These are phyloP conservation scores for Radopholus similis DNA, from an alignment of 1,140 invertebrate genomes.

Conservation along the genomic window DNA sequence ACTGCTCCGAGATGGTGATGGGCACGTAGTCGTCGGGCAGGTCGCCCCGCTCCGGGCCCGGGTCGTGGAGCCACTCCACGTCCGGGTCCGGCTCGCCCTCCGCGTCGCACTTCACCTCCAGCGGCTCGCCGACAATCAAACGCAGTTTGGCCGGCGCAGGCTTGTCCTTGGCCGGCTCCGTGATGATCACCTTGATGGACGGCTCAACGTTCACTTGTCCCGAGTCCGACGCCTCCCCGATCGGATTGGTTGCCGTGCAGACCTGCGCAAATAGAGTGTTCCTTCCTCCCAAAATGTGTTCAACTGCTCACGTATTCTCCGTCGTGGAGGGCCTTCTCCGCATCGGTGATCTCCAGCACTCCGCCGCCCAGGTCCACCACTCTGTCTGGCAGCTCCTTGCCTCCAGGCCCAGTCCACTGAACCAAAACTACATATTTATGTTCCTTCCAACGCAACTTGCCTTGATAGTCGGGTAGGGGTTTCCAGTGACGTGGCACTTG, in stretches of 20 bases:
- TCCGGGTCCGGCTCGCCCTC: constrained; percentile 59
- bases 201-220: constrained; percentile 47
- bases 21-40: constrained; percentile 59
- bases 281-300: neutral
- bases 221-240: constrained; percentile 56
- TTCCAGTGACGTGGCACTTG: constrained; percentile 51
- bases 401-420: constrained; percentile 17
- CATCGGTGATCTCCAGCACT: constrained; percentile 55
- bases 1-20: constrained; percentile 59
- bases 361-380: constrained; percentile 54
- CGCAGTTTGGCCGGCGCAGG: constrained; percentile 12
- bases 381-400: constrained; percentile 46
- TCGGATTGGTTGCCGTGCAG: constrained; percentile 47
- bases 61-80: constrained; percentile 60
- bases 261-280: constrained; percentile 43
- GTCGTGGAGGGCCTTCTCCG: constrained; percentile 38
- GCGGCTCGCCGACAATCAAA: constrained; percentile 52
- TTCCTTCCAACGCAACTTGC: neutral
- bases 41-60: constrained; percentile 59
- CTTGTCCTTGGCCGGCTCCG: constrained; percentile 13
- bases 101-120: constrained; percentile 57
- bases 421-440: neutral
- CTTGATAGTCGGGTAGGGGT: constrained; percentile 39
- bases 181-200: constrained; percentile 21
- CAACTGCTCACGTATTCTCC: constrained; percentile 26